phyloP scores from a whole-genome alignment of 1,140 invertebrate genomes.

The Zaprionus africanus region DNA sequence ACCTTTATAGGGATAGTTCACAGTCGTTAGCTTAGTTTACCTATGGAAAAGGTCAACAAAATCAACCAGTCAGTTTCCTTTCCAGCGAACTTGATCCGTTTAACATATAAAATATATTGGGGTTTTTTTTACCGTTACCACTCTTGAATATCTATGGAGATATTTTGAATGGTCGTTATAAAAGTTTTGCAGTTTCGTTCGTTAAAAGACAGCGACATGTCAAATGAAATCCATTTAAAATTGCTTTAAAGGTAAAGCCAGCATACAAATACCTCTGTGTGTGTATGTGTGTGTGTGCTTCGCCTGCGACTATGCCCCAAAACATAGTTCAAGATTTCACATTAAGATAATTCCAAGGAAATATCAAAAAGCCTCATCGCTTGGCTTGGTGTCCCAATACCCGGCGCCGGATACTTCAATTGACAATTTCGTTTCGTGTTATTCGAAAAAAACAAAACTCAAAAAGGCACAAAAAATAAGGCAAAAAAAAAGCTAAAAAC shows the following conservation, averaged over 20 bases:
- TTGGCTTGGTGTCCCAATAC: constrained; percentile 40
- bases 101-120: background rate
- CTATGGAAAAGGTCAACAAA: background rate
- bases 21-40: background rate
- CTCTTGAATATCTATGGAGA: background rate
- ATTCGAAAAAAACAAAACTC: constrained; percentile 44
- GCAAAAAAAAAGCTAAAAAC: constrained; percentile 16
- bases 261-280: constrained; percentile 2
- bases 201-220: constrained; percentile 58
- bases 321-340: constrained; percentile 80
- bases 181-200: constrained; percentile 70
- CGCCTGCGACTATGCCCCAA: constrained; percentile 74
- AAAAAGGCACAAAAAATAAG: constrained; percentile 21
- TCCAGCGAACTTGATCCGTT: background rate
- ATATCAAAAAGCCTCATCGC: constrained; percentile 63
- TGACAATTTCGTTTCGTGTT: constrained; percentile 79
- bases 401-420: constrained; percentile 67
- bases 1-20: background rate
- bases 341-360: constrained; percentile 82
- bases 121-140: constrained; percentile 1
- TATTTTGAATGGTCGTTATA: constrained; percentile 54
- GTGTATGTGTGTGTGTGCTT: constrained; percentile 16
- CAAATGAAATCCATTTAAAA: constrained; percentile 80
- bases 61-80: background rate
- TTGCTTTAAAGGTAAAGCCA: constrained; percentile 57